phyloP scores from a whole-genome alignment of 2,888 invertebrate species.

The Apoda limacodes region DNA sequence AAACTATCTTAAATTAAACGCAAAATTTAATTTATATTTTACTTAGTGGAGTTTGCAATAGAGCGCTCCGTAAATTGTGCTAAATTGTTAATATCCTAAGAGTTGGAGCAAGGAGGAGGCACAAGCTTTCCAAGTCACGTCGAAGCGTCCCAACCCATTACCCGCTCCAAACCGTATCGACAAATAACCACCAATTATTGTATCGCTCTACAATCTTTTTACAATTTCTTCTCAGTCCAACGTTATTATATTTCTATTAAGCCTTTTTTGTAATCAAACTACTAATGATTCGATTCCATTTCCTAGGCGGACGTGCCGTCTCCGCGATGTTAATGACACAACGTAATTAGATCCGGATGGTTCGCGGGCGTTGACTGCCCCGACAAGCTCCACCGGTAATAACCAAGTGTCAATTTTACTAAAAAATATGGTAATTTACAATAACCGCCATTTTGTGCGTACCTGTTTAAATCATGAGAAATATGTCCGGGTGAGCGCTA shows the following conservation, averaged over 20 bases:
- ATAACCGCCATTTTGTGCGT: no score
- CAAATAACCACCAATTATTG: slow-evolving; percentile 70
- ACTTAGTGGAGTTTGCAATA: slow-evolving; percentile 12
- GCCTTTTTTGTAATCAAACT: slow-evolving; percentile 71
- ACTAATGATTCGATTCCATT: slow-evolving; percentile 71
- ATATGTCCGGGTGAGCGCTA: no score
- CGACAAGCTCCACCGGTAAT: slow-evolving; percentile 57
- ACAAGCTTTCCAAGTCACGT: slow-evolving; percentile 48
- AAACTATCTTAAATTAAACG: no score
- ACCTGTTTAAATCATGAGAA: no score
- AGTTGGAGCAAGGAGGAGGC: slow-evolving; percentile 22
- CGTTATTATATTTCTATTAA: slow-evolving; percentile 71
- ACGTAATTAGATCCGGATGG: slow-evolving; percentile 69
- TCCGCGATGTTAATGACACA: slow-evolving; percentile 64
- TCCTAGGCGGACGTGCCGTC: slow-evolving; percentile 69
- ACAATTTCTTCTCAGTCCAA: slow-evolving; percentile 65
- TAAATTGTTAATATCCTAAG: slow-evolving; percentile 39
- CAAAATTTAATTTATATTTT: no score
- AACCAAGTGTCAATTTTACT: slow-evolving; percentile 61
- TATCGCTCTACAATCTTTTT: slow-evolving; percentile 69
- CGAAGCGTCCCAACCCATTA: slow-evolving; percentile 61
- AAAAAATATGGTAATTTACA: slow-evolving; percentile 62
- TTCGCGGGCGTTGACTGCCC: slow-evolving; percentile 59
- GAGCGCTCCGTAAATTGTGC: slow-evolving; percentile 40
- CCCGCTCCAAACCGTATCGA: slow-evolving; percentile 68